These are phyloP conservation scores for Dasypus novemcinctus DNA, from an alignment of 2,113 vertebrate species.

Conservation along the genomic window DNA sequence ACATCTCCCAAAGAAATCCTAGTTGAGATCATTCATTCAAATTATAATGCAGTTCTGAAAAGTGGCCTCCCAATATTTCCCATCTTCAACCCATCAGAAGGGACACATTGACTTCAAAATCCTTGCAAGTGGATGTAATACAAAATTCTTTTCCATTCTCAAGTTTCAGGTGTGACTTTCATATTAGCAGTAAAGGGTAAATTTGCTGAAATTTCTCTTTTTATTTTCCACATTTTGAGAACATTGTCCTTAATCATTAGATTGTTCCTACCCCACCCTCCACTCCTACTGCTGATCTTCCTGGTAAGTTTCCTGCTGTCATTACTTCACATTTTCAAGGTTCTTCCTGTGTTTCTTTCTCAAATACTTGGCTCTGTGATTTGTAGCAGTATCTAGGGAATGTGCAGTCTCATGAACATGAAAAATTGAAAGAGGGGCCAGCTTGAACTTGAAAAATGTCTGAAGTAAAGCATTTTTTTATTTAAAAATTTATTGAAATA, in stretches of 20 bases:
- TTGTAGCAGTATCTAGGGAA: background rate
- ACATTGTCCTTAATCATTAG: background rate
- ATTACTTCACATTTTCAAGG: background rate
- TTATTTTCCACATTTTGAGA: background rate
- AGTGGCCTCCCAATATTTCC: background rate
- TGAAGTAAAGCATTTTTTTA: constrained; percentile 1
- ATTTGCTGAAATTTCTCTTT: constrained; percentile 11
- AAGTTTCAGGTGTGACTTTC: background rate
- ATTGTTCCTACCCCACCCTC: background rate
- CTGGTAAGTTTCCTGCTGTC: background rate
- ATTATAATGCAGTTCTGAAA: background rate
- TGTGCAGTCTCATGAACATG: background rate
- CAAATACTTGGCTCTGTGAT: background rate
- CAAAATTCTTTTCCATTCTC: background rate
- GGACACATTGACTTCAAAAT: background rate
- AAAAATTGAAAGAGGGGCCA: background rate
- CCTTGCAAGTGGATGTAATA: background rate
- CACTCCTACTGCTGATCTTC: background rate
- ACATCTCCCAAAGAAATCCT: background rate
- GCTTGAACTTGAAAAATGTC: background rate
- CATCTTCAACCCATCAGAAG: background rate
- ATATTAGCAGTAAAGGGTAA: background rate
- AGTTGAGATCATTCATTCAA: background rate
- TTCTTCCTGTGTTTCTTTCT: background rate
- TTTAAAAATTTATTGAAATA: no score